Evolutionary conservation across 2,797 vertebrate species (phyloP), one percentile per base, ranked within the genome.

Genomic region (Fratercula arctica): DNA sequence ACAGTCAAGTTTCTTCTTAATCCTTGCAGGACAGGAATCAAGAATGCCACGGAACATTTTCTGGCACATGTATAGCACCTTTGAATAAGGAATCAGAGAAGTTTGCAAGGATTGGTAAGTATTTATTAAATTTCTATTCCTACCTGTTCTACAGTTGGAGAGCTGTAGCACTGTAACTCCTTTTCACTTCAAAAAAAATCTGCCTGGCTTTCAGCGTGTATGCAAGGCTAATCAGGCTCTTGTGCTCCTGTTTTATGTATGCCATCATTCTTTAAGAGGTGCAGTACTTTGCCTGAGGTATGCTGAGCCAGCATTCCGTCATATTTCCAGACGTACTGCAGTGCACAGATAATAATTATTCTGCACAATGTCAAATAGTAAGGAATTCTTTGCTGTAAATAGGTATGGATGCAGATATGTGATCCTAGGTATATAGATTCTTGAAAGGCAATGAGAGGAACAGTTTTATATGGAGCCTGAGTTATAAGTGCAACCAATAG

Each of bases 311-410:
- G 43, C 81, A 86, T 82, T 88, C 67, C 54, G 39, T 88, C 45
- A 10, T 45, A 60, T 92, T 90, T 96, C 87, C 76, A 79, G 72
- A 85, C 29, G 53, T 57, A 79, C 81, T 85, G 51, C 57, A 53
- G 66, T 54, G 48, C 69, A 50, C 59, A 64, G 75, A 68, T 66
- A 76, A 77, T 91, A 78, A 89, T 89, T 87, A 61, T 64, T 87
- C 81, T 92, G 78, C 57, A 54, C 73, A 85, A 11, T 75, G 85
- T 94, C 70, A 94, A 89, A 77, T 28, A 41, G 61, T 50, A 85
- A 73, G 67, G 59, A 94, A 93, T 92, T 89, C 69, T 75, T 70
- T 89, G 61, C 81, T 85, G 75, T 78, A 76, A 94, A 84, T 31
- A 89, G 67, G 41, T 81, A 61, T 24, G 61, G 87, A 81, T 84